A percentile compares a stretch with the other conserved stretches of the same genome.
These are phyloP conservation scores for Seriola aureovittata DNA, from an alignment of 2,113 vertebrate genomes.

Conservation along the genomic window DNA sequence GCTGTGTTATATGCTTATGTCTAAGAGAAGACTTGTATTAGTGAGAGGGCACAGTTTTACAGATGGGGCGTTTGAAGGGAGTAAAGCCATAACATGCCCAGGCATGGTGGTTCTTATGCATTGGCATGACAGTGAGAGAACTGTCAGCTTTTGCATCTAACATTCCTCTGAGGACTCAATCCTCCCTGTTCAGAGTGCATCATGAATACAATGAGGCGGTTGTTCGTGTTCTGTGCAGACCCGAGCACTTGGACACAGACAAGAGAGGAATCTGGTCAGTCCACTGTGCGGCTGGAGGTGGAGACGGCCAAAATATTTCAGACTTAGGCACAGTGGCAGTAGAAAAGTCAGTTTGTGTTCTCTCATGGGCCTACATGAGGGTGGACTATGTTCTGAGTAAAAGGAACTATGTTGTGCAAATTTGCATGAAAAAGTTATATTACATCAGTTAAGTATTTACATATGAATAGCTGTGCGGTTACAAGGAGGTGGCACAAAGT, in stretches of 20 bases:
- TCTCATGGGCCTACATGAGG: neutral
- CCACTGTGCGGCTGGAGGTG: constrained; percentile 65
- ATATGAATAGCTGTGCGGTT: neutral
- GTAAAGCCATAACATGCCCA: neutral
- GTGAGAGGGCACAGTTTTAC: neutral
- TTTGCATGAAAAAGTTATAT: neutral
- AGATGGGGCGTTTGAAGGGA: neutral
- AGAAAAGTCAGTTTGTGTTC: constrained; percentile 41
- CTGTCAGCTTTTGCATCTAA: constrained; percentile 55
- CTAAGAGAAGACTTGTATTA: neutral
- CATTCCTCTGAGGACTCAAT: constrained; percentile 56
- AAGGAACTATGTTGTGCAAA: neutral
- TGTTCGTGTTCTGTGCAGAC: constrained; percentile 60
- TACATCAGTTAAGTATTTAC: constrained; percentile 2
- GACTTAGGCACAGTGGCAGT: constrained; percentile 44
- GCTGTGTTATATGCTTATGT: neutral
- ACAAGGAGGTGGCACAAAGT: neutral
- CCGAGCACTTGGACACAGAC: constrained; percentile 42
- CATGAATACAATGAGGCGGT: constrained; percentile 68
- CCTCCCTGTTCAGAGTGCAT: constrained; percentile 45
- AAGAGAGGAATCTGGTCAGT: constrained; percentile 68
- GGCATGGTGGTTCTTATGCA: constrained; percentile 16
- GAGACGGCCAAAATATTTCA: constrained; percentile 51
- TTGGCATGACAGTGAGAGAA: constrained; percentile 41
- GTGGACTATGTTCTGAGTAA: constrained; percentile 17